Evolutionary conservation across 1,140 invertebrate species (phyloP), one percentile per base, ranked within the genome.

Genomic region (Caenorhabditis inopinata): DNA sequence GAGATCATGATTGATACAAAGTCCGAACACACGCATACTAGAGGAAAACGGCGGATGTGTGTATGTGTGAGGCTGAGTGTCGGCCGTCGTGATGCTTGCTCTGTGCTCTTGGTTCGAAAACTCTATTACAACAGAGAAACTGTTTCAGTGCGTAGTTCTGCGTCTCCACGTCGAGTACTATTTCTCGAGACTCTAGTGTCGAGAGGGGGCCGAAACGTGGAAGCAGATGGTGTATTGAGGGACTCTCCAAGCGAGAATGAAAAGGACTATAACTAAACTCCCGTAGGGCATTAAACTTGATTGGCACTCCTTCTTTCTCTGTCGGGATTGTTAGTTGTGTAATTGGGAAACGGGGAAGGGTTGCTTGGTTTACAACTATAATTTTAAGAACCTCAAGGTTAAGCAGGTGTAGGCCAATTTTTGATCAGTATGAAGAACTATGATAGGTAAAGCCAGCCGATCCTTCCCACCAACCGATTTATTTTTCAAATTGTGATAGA

Each of bases 1-100:
- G 18, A 68, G 58, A 68, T 29, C 58, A 68, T 68, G 58, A 68
- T 68, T 68, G 58, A 68, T 68, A 68, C 58, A 42, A 68, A 38
- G 58, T 68, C 58, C 58, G 58, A 38, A 68, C 58, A 68, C 29
- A 68, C 58, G 58, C 32, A 38, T 32, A 58, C 51, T 58, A 32
- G 51, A 58, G 51, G 11, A 48, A 48, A 12, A 48, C 47, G 47
- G 18, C 18, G 47, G 47, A 48, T 48, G 47, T 18, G 6, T 18
- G 47, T 48, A 18, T n/a, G 47, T 45, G 42, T 45, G 42, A 12
- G 47, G 12, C 12, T 48, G 47, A n/a, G 47, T 48, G 27, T 51
- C 7, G 7, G 32, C 11, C 23, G 25, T 58, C n/a, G 16, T 25
- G 11, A 16, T 12, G 16, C 9, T 35, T 11, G 27, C 32, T 68